Evolutionary conservation across 1,140 invertebrate species (phyloP).

Genomic region (Rhopalosiphum maidis): DNA sequence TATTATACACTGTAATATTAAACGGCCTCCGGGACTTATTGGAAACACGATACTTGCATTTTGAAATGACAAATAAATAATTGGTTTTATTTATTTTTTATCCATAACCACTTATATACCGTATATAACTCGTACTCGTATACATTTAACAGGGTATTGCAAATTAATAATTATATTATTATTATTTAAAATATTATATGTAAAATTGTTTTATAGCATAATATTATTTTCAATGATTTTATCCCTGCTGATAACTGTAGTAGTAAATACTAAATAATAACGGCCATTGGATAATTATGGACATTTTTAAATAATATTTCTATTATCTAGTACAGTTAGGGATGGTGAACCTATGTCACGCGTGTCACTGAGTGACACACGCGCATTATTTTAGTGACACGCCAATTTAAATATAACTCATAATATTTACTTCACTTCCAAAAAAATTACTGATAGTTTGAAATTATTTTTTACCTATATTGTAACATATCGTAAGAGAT

Average conservation of each 20-base stretch:
- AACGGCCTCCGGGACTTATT: conserved; percentile 24
- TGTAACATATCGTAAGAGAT: too few species aligned
- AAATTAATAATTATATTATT: neutral
- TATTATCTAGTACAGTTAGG: neutral
- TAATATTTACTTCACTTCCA: too few species aligned
- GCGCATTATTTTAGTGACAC: too few species aligned
- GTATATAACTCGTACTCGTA: neutral
- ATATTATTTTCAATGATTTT: neutral
- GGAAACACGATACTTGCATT: conserved; percentile 12
- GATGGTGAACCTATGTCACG: too few species aligned
- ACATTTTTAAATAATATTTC: neutral
- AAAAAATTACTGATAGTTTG: too few species aligned
- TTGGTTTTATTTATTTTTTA: conserved; percentile 12
- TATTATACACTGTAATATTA: conserved; percentile 31
- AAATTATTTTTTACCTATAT: too few species aligned
- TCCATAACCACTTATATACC: neutral
- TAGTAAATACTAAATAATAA: neutral
- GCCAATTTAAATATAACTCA: too few species aligned
- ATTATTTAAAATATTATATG: neutral
- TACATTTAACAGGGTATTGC: neutral
- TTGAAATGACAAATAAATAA: conserved; percentile 24
- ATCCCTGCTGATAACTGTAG: neutral
- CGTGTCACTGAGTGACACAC: too few species aligned
- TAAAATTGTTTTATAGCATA: too few species aligned
- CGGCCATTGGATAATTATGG: neutral